phyloP scores from a whole-genome alignment of 2,888 invertebrate species.

The Dynastes hyllus region DNA sequence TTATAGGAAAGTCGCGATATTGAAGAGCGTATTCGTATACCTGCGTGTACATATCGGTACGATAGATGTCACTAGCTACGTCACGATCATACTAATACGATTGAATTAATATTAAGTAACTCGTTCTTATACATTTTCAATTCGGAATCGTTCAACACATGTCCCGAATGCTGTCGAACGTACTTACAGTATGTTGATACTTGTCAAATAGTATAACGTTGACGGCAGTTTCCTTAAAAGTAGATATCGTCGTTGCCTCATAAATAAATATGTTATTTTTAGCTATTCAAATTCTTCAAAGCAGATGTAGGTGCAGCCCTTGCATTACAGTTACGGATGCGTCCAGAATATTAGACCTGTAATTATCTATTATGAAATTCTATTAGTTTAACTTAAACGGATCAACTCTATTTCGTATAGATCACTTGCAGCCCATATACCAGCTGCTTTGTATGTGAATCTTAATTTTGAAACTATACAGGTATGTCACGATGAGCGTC shows the following conservation, averaged over 20 bases:
- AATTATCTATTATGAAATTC: too few relatives aligned
- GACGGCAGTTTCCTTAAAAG: not conserved
- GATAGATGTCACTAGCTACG: constrained; percentile 29
- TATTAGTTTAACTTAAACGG: too few relatives aligned
- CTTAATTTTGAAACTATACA: too few relatives aligned
- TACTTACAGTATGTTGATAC: not conserved
- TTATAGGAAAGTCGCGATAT: not conserved
- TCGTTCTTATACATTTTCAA: constrained; percentile 20
- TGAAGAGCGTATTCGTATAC: constrained; percentile 15
- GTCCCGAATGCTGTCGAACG: constrained; percentile 9
- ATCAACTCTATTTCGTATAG: too few relatives aligned
- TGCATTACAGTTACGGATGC: too few relatives aligned
- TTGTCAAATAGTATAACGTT: constrained; percentile 18
- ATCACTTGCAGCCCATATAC: too few relatives aligned
- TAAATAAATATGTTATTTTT: too few relatives aligned
- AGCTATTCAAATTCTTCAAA: too few relatives aligned
- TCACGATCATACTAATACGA: constrained; percentile 23
- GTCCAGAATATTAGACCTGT: too few relatives aligned
- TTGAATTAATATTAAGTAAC: constrained; percentile 31
- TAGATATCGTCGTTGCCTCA: not conserved
- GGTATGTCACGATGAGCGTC: too few relatives aligned
- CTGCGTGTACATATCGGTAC: not conserved
- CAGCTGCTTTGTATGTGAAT: too few relatives aligned
- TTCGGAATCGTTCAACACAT: constrained; percentile 19
- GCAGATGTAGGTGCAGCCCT: too few relatives aligned